Percentiles rank a stretch among this genome's conserved stretches.
Evolutionary conservation across 2,797 vertebrate genomes (phyloP).

Genomic region (Neosilurus mollespiculum): DNA sequence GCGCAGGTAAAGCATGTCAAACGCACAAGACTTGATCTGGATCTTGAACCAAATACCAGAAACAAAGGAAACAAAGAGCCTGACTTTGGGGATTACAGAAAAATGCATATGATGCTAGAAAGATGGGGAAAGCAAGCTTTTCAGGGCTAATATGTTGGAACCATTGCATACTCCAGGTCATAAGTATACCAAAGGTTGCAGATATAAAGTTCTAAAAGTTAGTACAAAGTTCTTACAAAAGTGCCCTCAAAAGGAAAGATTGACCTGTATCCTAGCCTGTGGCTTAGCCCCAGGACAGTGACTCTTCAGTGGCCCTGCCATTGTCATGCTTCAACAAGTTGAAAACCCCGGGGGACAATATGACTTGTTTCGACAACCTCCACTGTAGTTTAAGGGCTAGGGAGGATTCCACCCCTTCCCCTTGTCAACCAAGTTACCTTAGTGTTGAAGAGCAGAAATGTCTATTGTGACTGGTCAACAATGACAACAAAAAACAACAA

Average conservation of each 20-base stretch:
- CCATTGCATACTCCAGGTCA: background rate
- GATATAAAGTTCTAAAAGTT: background rate
- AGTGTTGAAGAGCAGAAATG: constrained; percentile 61
- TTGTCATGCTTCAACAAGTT: constrained; percentile 65
- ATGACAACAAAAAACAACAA: constrained; percentile 70
- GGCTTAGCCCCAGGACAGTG: constrained; percentile 45
- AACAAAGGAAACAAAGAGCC: constrained; percentile 42
- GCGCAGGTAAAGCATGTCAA: constrained; percentile 26
- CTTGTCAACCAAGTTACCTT: constrained; percentile 54
- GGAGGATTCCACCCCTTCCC: constrained; percentile 61
- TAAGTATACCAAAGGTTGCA: background rate
- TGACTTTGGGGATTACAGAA: constrained; percentile 48
- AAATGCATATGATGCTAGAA: background rate
- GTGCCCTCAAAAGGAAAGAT: constrained; percentile 24
- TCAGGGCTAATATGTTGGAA: background rate
- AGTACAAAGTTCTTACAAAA: background rate
- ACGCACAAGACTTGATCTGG: constrained; percentile 20
- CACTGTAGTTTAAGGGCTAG: constrained; percentile 63
- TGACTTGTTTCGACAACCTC: constrained; percentile 58
- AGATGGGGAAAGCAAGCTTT: background rate
- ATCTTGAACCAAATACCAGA: constrained; percentile 39
- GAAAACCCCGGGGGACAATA: constrained; percentile 52
- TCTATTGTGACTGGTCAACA: constrained; percentile 70
- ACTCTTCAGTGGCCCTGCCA: constrained; percentile 54
- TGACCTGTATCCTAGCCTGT: constrained; percentile 9